phyloP scores from a whole-genome alignment of 2,113 vertebrate genomes.

The Alethe diademata region DNA sequence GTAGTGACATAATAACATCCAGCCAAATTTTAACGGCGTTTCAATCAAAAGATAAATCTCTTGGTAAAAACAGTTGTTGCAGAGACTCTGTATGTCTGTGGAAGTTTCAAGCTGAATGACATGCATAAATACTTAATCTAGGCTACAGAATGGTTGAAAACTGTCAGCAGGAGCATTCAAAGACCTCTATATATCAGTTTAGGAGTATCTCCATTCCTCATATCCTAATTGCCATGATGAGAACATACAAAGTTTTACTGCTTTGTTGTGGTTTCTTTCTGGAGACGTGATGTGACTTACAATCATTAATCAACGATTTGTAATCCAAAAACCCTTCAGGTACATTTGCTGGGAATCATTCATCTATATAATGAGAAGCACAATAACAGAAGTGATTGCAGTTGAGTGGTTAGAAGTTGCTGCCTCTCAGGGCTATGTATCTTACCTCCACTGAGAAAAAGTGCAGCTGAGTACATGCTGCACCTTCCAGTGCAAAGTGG shows the following conservation, averaged over 20 bases:
- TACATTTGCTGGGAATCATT: not conserved
- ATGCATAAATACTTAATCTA: not conserved
- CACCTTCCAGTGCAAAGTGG: not conserved
- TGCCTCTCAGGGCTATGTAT: not conserved
- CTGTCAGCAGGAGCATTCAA: not conserved
- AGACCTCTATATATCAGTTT: not conserved
- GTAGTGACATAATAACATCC: not conserved
- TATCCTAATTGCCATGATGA: not conserved
- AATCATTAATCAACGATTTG: slow-evolving; percentile 7
- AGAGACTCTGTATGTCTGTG: not conserved
- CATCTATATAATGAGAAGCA: not conserved
- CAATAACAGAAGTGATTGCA: not conserved
- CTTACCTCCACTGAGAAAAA: not conserved
- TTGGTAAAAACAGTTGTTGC: not conserved
- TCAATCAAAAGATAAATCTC: slow-evolving; percentile 24
- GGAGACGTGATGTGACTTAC: not conserved
- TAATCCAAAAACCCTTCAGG: slow-evolving; percentile 37
- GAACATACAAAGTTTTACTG: not conserved
- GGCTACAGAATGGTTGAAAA: not conserved
- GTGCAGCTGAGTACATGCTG: fast-evolving
- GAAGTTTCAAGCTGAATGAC: not conserved
- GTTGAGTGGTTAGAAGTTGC: not conserved
- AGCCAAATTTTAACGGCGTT: slow-evolving; percentile 31
- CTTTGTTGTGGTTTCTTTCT: slow-evolving; percentile 56
- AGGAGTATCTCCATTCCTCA: not conserved